Percentiles rank a stretch among this genome's conserved stretches.
Evolutionary conservation across 1,140 invertebrate genomes (phyloP).

Genomic region (Penaeus vannamei): DNA sequence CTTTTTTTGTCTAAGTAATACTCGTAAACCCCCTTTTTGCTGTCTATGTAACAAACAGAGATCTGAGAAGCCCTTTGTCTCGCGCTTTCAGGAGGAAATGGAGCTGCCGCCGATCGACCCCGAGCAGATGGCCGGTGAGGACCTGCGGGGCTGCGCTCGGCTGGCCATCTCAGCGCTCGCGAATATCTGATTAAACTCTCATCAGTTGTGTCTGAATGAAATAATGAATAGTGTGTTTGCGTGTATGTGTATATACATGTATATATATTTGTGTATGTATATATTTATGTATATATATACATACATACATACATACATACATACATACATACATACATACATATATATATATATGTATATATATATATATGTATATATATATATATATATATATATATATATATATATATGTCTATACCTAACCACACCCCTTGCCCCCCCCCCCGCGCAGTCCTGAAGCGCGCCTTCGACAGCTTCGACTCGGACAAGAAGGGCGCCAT

Average conservation of each 20-base stretch:
- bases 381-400: too few species aligned
- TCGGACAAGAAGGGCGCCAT: constrained; percentile 94
- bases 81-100: constrained; percentile 47
- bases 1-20: too few species aligned
- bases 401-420: too few species aligned
- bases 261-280: constrained; percentile 4
- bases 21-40: too few species aligned
- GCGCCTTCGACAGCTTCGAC: constrained; percentile 97
- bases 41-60: too few species aligned
- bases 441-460: constrained; percentile 82
- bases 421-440: too few species aligned
- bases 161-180: too few species aligned
- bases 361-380: constrained; percentile 23
- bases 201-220: too few species aligned
- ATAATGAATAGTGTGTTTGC: too few species aligned
- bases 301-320: constrained; percentile 38
- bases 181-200: too few species aligned
- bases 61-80: background rate
- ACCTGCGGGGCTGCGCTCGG: background rate
- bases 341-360: constrained; percentile 41
- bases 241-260: background rate
- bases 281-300: constrained; percentile 25
- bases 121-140: constrained; percentile 66
- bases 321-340: constrained; percentile 41
- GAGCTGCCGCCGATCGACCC: constrained; percentile 64